phyloP scores from a whole-genome alignment of 1,140 invertebrate genomes.

The Neodiprion fabricii region DNA sequence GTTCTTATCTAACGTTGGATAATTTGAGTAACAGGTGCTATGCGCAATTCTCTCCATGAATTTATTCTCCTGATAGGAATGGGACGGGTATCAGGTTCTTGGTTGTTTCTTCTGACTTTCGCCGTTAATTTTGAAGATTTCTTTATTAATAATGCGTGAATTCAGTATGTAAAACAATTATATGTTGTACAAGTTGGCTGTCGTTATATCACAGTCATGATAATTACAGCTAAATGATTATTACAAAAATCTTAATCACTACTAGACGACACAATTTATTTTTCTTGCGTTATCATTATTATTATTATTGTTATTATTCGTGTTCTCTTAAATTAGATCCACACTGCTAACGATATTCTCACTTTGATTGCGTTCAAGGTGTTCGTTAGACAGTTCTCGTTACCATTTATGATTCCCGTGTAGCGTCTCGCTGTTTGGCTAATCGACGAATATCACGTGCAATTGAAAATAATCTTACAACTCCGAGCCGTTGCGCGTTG shows the following conservation, averaged over 20 bases:
- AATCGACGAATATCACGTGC: no score
- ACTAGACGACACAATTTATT: not conserved
- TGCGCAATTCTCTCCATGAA: no score
- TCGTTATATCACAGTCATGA: slow-evolving; percentile 1
- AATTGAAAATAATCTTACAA: no score
- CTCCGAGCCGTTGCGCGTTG: no score
- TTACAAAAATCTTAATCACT: not conserved
- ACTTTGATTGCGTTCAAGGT: not conserved
- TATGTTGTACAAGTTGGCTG: not conserved
- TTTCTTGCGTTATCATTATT: not conserved
- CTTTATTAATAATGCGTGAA: no score
- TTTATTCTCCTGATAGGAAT: no score
- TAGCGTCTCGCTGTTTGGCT: not conserved
- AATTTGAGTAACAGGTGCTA: no score
- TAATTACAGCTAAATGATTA: not conserved
- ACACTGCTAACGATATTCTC: not conserved
- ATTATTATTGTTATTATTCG: not conserved
- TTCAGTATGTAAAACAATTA: not conserved
- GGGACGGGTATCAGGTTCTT: no score
- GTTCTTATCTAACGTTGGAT: no score
- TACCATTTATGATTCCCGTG: not conserved
- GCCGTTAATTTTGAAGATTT: no score
- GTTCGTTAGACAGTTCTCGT: not conserved
- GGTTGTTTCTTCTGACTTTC: no score
- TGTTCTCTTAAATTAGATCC: not conserved